Conservation (phyloP, 2,113 vertebrate species). For the Sapajus apella region DNA sequence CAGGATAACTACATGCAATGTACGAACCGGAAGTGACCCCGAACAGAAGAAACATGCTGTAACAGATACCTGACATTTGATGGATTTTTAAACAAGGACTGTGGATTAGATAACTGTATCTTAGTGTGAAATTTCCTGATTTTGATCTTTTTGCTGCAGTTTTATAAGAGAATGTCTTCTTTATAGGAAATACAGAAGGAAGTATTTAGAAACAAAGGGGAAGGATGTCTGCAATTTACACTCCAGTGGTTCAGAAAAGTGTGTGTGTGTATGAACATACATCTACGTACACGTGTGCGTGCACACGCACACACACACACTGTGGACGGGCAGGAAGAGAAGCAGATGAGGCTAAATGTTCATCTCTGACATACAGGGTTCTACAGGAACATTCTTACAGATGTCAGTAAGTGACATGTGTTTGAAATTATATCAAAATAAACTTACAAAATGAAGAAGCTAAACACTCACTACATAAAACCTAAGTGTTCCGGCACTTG, state of each 20-base stretch:
- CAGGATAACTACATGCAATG: too few relatives aligned
- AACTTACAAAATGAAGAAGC: neutral
- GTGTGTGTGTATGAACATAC: accelerated
- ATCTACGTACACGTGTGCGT: accelerated
- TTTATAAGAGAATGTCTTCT: neutral
- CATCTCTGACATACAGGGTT: too few relatives aligned
- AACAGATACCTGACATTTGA: neutral
- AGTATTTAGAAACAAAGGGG: neutral
- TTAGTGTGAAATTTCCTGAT: neutral
- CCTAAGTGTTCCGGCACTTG: too few relatives aligned
- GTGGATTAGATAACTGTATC: neutral
- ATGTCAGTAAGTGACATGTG: neutral
- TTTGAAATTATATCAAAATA: neutral
- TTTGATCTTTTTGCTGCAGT: neutral
- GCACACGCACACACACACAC: neutral
- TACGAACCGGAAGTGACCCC: too few relatives aligned
- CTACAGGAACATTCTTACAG: neutral
- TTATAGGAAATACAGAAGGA: neutral
- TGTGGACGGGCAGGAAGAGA: too few relatives aligned
- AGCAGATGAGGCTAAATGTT: neutral
- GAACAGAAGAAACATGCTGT: neutral
- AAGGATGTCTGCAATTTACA: neutral
- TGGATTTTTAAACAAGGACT: neutral
- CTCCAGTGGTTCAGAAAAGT: neutral
- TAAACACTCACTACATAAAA: neutral